Evolutionary conservation across 2,888 invertebrate genomes (phyloP), one percentile per base, ranked within the genome.

Genomic region (Thyatira batis): DNA sequence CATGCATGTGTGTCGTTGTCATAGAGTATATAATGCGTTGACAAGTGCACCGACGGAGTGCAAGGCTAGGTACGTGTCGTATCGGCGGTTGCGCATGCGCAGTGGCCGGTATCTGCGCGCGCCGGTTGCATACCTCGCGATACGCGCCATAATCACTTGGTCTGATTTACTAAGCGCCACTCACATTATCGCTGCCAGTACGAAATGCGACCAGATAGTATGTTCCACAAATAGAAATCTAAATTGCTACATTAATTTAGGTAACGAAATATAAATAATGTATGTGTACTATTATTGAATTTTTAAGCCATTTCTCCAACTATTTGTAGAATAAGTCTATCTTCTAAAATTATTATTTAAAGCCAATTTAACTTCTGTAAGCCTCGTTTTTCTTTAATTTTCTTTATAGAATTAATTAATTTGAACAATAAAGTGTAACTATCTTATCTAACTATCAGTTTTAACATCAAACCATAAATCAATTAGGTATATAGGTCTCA

Each of bases 61-160:
- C 49, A 33, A 39, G 23, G 10, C 39, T 23, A 33, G 52, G 30
- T 53, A 55, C 73, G 73, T 71, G 75, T 69, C 53, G 51, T 74
- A 71, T 74, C 74, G 45, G 10, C 52, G 48, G 50, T 55, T 44
- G 54, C 33, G 53, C 50, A 45, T 33, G 50, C 49, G 44, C 54
- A 48, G 55, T 25, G 10, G 50, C 9, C 23, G 13, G 33, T 39
- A 8, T 51, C 51, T 46, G n/a, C n/a, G n/a, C 21, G 17, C 27
- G 0, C 2, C 54, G 54, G 57, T 60, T 63, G 64, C 66, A 57
- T 57, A 53, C 59, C 58, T 20, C 13, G 49, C 45, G 60, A 60
- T 60, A 59, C 27, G 58, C 60, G 55, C 56, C 50, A 58, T 51
- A 61, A 61, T 65, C 63, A 52, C 54, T 39, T 46, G 59, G 48